Evolutionary conservation across 2,797 vertebrate species (phyloP).

Genomic region (Myiotriccus ornatus): DNA sequence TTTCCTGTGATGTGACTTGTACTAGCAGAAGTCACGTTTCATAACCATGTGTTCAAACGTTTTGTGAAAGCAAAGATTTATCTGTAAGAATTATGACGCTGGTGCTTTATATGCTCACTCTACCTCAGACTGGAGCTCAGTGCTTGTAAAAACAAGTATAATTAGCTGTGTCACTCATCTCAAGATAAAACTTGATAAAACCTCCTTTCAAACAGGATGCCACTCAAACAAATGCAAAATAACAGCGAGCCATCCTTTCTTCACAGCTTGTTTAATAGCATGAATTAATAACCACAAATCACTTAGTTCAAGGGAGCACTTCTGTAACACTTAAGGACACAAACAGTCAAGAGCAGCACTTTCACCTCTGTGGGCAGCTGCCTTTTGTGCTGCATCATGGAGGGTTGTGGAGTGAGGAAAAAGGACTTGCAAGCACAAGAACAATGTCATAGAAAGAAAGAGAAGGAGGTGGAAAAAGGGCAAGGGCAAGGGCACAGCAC

Average conservation of each 20-base stretch:
- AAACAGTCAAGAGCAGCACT: background rate
- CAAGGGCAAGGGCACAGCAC: background rate
- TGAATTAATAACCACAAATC: constrained; percentile 2
- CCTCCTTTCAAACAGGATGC: background rate
- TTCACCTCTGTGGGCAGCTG: background rate
- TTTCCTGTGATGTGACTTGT: background rate
- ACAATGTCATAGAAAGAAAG: background rate
- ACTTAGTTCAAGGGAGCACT: background rate
- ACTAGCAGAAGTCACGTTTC: background rate
- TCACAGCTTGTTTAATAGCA: background rate
- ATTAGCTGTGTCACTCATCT: constrained; percentile 26
- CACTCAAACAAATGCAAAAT: constrained; percentile 24
- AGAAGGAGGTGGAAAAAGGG: background rate
- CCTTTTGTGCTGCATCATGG: background rate
- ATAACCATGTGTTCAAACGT: background rate
- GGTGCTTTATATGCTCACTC: background rate
- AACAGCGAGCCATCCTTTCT: background rate
- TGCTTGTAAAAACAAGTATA: constrained; percentile 26
- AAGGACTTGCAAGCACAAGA: background rate
- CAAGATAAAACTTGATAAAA: constrained; percentile 29
- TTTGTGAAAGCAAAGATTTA: background rate
- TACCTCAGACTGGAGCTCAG: background rate
- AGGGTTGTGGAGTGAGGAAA: background rate
- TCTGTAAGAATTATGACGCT: background rate
- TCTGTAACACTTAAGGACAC: constrained; percentile 1